Percentiles rank a stretch among this genome's conserved stretches.
phyloP scores from a whole-genome alignment of 2,113 vertebrate genomes.

The Rhizomys pruinosus region DNA sequence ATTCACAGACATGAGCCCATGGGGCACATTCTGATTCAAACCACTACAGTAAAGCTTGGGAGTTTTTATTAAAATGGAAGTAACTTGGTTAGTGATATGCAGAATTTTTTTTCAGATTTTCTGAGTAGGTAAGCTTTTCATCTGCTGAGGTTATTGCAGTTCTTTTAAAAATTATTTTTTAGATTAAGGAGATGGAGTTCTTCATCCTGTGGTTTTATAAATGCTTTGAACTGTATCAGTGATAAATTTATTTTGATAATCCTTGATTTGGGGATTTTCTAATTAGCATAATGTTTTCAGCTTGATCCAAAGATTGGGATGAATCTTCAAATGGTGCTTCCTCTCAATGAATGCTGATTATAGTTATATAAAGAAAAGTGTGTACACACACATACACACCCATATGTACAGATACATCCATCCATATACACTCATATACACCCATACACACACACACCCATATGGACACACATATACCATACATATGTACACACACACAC shows the following conservation, averaged over 20 bases:
- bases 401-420: no score
- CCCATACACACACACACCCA: not conserved
- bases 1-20: no score
- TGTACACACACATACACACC: not conserved
- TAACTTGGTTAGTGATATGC: not conserved
- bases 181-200: not conserved
- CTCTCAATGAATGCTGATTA: not conserved
- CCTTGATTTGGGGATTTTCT: not conserved
- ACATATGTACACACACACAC: not conserved
- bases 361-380: no score
- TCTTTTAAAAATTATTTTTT: not conserved
- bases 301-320: not conserved
- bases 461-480: no score
- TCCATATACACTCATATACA: no score
- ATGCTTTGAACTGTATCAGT: not conserved
- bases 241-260: not conserved
- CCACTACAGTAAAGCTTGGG: not conserved
- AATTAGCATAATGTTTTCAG: not conserved
- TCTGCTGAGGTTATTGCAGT: not conserved
- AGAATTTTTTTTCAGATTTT: slow-evolving; percentile 14
- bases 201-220: slow-evolving; percentile 3
- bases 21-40: no score
- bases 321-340: not conserved
- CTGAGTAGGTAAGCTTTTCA: not conserved
- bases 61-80: not conserved